Base-by-base conservation (phyloP, 2,113 vertebrate species). In the Maccullochella peelii region DNA sequence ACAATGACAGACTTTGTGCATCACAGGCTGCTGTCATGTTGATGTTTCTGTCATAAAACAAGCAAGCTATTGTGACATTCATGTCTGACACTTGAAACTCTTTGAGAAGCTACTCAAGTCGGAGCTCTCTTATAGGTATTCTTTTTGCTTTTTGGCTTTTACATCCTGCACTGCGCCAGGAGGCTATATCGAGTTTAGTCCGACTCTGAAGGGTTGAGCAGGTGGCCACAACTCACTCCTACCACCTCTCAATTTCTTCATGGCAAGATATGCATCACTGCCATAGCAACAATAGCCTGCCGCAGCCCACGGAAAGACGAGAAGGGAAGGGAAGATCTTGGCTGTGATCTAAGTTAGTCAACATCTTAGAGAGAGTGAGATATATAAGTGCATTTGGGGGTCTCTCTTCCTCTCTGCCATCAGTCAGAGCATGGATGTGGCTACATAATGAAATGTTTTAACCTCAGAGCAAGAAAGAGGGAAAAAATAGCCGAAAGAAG, bases 1-100 rank as follows among this genome's bases (percentile, higher is more conserved):
- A 88, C 87, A 87, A 71, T 91, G 92, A 76, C 87, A 92, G 86
- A 89, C 84, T 88, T 85, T 90, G 92, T 88, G 88, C 92, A 92
- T 93, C 92, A 90, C 80, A 79, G 70, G 80, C 82, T 66, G 83
- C 88, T 89, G 92, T 92, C 92, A 92, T 82, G 86, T 90, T 88
- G 88, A 93, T 54, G 86, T 77, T 83, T 78, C 76, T 88, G 88
- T 88, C 87, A 89, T 49, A 50, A 89, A 84, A 90, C 85, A 61
- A 86, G 79, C 77, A 10, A 76, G 78, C 79, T 78, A 49, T 79
- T 88, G 85, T 84, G 76, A 73, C 85, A 44, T 66, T 82, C 77
- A 33, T 44, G 80, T 79, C 70, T 91, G 84, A 86, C 82, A 83
- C 71, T 76, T 58, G 71, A 73, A 86, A 74, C 81, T 82, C 85